Evolutionary conservation across 2,888 invertebrate genomes (phyloP), one percentile per base, ranked within the genome.

Genomic region (Metacarcinus magister): DNA sequence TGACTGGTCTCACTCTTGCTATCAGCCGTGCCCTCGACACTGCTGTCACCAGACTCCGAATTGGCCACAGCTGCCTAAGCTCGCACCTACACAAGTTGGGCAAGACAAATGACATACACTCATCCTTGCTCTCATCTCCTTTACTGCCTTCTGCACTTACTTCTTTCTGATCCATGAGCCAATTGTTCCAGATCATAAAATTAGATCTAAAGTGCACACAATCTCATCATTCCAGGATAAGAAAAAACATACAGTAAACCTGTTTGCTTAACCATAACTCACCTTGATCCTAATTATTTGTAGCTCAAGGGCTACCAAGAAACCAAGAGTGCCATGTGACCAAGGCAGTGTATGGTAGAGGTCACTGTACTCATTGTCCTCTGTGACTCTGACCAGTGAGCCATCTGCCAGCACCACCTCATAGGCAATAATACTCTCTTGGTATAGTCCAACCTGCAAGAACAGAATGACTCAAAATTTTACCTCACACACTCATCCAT

Each of bases 311-410:
- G 98, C 98, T 82, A 98, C 98, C 0, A 98, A 97, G 97, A 98
- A 98, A 0, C 98, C 98, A 0, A 98, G 97, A 96, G 98, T 98
- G 7, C 98, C 98, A 97, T 98, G 98, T 1, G 98, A 98, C 98
- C 98, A 98, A 3, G 98, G 98, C 23, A 98, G 97, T 0, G 98
- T 97, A 97, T 98, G 98, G 97, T 98, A 98, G 0, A 98, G 97
- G 97, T 98, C 98, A 7, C 97, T 97, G 97, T 97, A 97, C 97
- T 98, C 98, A 97, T 98, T 98, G 97, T 98, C 97, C 2, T 98
- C 97, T 0, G 98, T 98, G 92, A 98, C 98, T 23, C 97, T 98
- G 19, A 98, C 98, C 60, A 98, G 97, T 93, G 98, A 98, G 0
- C 98, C 98, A 97, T 98, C 98, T 0, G 98, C 98, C 2, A 98